Percentiles rank a stretch among this genome's conserved stretches.
These are phyloP conservation scores for Camponotus pennsylvanicus DNA, from an alignment of 1,140 invertebrate species.

Conservation along the genomic window DNA sequence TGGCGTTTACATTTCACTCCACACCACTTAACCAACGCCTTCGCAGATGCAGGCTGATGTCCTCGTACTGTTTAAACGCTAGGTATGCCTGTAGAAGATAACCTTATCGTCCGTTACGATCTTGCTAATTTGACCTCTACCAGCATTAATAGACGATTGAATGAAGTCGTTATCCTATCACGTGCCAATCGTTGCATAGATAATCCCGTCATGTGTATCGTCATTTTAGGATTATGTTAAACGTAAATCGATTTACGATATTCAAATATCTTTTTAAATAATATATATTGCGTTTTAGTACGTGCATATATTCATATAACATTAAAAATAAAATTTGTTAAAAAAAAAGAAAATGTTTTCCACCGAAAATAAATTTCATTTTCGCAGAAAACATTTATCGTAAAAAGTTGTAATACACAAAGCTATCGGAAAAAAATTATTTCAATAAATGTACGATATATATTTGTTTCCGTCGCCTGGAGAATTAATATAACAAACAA, in stretches of 20 bases:
- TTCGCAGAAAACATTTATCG: neutral
- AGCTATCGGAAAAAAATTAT: conserved; percentile 3
- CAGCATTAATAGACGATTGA: conserved; percentile 19
- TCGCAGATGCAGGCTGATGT: conserved; percentile 50
- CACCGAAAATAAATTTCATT: conserved; percentile 25
- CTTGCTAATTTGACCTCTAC: conserved; percentile 52
- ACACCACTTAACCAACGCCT: conserved; percentile 72
- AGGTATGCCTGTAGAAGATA: conserved; percentile 29
- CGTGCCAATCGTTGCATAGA: conserved; percentile 19
- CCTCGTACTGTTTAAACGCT: conserved; percentile 45
- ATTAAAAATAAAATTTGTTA: neutral
- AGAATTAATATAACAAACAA: conserved; percentile 17
- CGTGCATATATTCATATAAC: neutral
- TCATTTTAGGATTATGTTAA: neutral
- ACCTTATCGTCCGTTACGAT: conserved; percentile 57
- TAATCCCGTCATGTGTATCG: too few species aligned
- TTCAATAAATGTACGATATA: neutral
- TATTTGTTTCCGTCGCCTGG: neutral
- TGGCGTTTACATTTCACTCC: conserved; percentile 67
- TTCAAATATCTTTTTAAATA: neutral
- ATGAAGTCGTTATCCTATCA: conserved; percentile 21
- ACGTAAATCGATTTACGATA: neutral
- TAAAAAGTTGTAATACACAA: neutral
- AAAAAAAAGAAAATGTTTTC: neutral
- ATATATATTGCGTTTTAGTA: neutral